These are phyloP conservation scores for Emesis russula DNA, from an alignment of 2,888 invertebrate species.

Conservation along the genomic window DNA sequence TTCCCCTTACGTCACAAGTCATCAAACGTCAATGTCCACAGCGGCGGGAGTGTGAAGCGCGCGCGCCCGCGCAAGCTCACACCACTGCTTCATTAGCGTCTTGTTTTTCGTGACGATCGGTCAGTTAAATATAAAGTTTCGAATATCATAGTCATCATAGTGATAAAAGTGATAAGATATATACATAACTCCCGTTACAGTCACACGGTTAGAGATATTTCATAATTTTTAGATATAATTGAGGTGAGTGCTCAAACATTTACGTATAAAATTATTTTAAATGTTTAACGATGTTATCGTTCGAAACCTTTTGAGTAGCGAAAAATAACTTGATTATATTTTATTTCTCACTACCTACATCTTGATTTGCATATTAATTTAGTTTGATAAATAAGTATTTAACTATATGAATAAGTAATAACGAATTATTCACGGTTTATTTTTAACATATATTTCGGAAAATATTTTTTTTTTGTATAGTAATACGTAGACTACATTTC, in stretches of 20 bases:
- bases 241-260: background rate
- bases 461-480: background rate
- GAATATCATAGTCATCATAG: background rate
- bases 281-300: background rate
- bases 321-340: too few species aligned
- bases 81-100: slow-evolving; percentile 6
- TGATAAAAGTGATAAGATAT: too few species aligned
- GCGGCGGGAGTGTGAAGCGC: background rate
- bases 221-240: background rate
- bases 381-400: background rate
- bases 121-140: background rate
- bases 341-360: background rate
- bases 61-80: too few species aligned
- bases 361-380: background rate
- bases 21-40: background rate
- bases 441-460: background rate
- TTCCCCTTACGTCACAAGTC: background rate
- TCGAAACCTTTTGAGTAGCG: background rate
- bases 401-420: too few species aligned
- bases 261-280: background rate
- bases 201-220: background rate
- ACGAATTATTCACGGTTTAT: background rate
- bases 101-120: slow-evolving; percentile 10
- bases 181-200: too few species aligned
- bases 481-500: background rate